Conservation (phyloP, 2,888 invertebrate genomes). For the Drosophila multiciliata region DNA sequence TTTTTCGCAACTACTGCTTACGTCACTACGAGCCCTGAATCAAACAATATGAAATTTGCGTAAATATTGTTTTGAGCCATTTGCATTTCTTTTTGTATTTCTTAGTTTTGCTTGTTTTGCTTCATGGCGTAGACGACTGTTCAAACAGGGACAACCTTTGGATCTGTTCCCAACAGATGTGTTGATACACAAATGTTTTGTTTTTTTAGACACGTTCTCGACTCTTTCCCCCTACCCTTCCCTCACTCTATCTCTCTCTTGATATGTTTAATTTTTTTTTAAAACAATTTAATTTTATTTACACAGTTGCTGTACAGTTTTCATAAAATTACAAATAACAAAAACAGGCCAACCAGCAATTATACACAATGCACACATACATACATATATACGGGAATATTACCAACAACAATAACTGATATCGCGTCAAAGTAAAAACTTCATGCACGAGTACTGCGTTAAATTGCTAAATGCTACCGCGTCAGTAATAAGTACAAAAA, state of each 20-base stretch:
- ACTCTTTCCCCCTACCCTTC: conserved; percentile 3
- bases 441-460: conserved; percentile 79
- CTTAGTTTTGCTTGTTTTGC: conserved; percentile 2
- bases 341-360: conserved; percentile 58
- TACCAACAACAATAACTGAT: conserved; percentile 63
- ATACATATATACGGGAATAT: conserved; percentile 42
- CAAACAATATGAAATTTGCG: conserved; percentile 45
- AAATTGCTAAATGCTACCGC: conserved; percentile 78
- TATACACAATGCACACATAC: conserved; percentile 42
- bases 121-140: conserved; percentile 26
- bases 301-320: conserved; percentile 77
- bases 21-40: conserved; percentile 20
- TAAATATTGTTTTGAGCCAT: conserved; percentile 61
- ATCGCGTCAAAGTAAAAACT: conserved; percentile 75
- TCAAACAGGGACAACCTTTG: conserved; percentile 47
- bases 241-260: conserved; percentile 14
- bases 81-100: conserved; percentile 38
- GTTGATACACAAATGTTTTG: conserved; percentile 46
- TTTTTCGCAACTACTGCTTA: conserved; percentile 10
- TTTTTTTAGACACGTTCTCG: conserved; percentile 65
- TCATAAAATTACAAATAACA: conserved; percentile 71
- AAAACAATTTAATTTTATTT: conserved; percentile 69
- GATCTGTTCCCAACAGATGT: conserved; percentile 59
- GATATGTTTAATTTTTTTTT: conserved; percentile 17
- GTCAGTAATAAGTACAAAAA: conserved; percentile 45